Conservation (phyloP, 2,888 invertebrate genomes). For the Ennomos erosarius region DNA sequence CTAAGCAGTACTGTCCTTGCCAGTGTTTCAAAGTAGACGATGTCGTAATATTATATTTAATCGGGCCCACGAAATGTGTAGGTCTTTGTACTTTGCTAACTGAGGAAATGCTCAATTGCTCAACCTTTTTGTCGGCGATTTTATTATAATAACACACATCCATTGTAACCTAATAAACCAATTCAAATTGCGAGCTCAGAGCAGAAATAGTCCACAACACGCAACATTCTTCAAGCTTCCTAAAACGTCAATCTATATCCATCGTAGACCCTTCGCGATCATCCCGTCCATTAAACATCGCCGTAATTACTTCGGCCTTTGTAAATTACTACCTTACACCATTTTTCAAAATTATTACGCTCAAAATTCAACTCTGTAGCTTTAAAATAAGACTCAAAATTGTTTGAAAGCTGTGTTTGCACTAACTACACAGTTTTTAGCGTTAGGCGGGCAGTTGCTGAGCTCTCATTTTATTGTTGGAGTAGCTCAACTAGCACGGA, state of each 20-base stretch:
- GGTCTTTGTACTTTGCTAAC: too few species aligned
- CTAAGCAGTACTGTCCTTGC: too few species aligned
- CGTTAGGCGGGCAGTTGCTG: constrained; percentile 1
- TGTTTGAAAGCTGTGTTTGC: neutral
- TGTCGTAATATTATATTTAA: too few species aligned
- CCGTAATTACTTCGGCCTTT: constrained; percentile 56
- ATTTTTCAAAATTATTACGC: constrained; percentile 5
- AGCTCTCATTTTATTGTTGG: neutral
- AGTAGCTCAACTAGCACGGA: too few species aligned
- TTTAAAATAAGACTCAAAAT: neutral
- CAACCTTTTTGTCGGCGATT: too few species aligned
- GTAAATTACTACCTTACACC: constrained; percentile 42
- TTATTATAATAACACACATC: too few species aligned
- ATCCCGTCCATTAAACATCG: constrained; percentile 49
- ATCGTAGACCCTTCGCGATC: constrained; percentile 49
- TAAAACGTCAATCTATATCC: constrained; percentile 51
- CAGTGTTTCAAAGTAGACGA: too few species aligned
- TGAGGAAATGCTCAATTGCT: too few species aligned
- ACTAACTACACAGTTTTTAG: neutral
- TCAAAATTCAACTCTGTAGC: constrained; percentile 4
- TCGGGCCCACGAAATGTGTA: too few species aligned
- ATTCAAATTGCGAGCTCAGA: constrained; percentile 32
- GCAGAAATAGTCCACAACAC: constrained; percentile 35
- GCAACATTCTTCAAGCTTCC: constrained; percentile 45
- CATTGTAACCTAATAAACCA: constrained; percentile 2